Evolutionary conservation across 2,113 vertebrate genomes (phyloP).

Genomic region (Anolis carolinensis): DNA sequence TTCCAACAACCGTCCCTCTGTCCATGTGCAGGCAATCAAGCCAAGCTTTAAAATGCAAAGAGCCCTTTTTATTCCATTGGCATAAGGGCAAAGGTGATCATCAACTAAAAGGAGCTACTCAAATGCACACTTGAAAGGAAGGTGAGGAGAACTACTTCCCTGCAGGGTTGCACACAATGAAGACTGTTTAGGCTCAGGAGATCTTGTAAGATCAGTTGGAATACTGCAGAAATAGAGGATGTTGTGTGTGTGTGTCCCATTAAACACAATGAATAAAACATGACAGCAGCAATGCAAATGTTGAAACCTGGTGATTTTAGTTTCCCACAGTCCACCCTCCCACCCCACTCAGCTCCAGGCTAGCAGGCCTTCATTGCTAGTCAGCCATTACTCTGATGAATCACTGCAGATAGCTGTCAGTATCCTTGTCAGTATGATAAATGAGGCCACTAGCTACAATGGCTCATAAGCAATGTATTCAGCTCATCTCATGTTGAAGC

Average conservation of each 20-base stretch:
- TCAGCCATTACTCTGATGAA: constrained; percentile 66
- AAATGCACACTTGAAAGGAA: background rate
- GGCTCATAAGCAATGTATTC: constrained; percentile 61
- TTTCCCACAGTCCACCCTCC: background rate
- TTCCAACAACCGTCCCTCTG: background rate
- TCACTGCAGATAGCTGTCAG: constrained; percentile 61
- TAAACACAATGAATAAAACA: constrained; percentile 42
- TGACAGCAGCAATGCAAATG: constrained; percentile 33
- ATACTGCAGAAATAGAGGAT: constrained; percentile 19
- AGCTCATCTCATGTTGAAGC: constrained; percentile 48
- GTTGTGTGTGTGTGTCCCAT: constrained; percentile 9
- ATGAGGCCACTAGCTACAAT: constrained; percentile 58
- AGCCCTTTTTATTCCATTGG: background rate
- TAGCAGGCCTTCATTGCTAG: constrained; percentile 50
- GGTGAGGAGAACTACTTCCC: background rate
- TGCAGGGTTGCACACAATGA: constrained; percentile 24
- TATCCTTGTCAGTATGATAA: constrained; percentile 66
- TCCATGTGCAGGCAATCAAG: background rate
- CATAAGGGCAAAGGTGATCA: background rate
- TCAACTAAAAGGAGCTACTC: background rate
- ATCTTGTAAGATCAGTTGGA: background rate
- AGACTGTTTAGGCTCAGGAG: background rate
- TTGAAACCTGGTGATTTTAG: constrained; percentile 45
- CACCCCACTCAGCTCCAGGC: constrained; percentile 22
- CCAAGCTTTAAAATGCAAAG: background rate